Evolutionary conservation across 2,888 invertebrate species (phyloP).

Genomic region (Nineta flava): DNA sequence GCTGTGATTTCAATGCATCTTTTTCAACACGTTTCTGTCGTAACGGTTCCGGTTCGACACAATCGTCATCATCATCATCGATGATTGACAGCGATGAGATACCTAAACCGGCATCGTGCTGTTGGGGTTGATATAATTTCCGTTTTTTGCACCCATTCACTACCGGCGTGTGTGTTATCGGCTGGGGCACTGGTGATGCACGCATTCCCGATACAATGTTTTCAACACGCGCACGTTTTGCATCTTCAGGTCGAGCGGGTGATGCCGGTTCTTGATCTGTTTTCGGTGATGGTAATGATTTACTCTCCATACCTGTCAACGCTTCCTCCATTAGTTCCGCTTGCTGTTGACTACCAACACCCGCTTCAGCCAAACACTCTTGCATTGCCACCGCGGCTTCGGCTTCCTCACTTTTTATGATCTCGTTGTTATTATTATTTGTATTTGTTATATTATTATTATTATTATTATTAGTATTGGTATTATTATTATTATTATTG

Average conservation of each 20-base stretch:
- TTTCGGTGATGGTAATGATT: conserved; percentile 41
- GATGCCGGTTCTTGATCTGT: conserved; percentile 40
- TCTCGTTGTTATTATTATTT: conserved; percentile 25
- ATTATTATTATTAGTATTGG: conserved; percentile 38
- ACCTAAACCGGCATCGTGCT: conserved; percentile 54
- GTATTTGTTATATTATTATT: conserved; percentile 38
- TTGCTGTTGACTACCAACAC: conserved; percentile 31
- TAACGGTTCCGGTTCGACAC: conserved; percentile 58
- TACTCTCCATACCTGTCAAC: conserved; percentile 41
- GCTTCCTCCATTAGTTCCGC: conserved; percentile 41
- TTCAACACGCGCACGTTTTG: conserved; percentile 86
- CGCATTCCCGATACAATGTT: conserved; percentile 91
- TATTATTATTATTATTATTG: conserved; percentile 27
- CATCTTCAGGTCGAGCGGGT: conserved; percentile 43
- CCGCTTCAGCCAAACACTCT: conserved; percentile 47
- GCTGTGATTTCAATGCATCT: conserved; percentile 69
- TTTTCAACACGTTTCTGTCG: conserved; percentile 76
- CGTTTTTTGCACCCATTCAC: conserved; percentile 92
- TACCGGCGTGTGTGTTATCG: conserved; percentile 34
- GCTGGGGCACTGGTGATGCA: conserved; percentile 60
- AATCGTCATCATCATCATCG: conserved; percentile 55
- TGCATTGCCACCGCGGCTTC: conserved; percentile 33
- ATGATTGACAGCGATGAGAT: conserved; percentile 43
- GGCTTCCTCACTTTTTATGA: conserved; percentile 22
- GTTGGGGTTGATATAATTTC: conserved; percentile 89